phyloP scores from a whole-genome alignment of 1,140 invertebrate species.

The Hyles vespertilio region DNA sequence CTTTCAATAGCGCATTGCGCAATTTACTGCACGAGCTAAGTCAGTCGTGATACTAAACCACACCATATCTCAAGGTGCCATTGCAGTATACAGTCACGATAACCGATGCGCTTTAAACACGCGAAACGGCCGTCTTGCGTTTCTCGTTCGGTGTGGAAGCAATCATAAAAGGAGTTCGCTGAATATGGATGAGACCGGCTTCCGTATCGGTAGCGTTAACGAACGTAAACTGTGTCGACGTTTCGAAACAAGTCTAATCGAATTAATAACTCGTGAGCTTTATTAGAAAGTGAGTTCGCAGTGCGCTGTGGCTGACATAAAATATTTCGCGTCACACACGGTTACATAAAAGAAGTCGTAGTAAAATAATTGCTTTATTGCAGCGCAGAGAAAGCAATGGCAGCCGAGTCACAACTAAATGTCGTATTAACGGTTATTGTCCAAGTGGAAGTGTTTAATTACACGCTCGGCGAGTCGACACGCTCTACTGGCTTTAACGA shows the following conservation, averaged over 20 bases:
- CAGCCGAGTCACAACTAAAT: slow-evolving; percentile 38
- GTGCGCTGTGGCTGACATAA: slow-evolving; percentile 23
- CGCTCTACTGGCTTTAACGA: slow-evolving; percentile 58
- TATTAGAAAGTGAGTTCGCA: slow-evolving; percentile 31
- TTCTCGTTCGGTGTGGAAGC: slow-evolving; percentile 3
- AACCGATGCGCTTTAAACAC: slow-evolving; percentile 24
- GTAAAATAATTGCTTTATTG: slow-evolving; percentile 44
- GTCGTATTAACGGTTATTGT: slow-evolving; percentile 64
- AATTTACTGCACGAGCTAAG: slow-evolving; percentile 50
- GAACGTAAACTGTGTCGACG: slow-evolving; percentile 25
- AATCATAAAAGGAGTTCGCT: slow-evolving; percentile 9
- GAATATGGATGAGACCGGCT: slow-evolving; percentile 12
- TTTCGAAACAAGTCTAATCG: slow-evolving; percentile 24
- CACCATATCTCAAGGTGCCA: slow-evolving; percentile 44
- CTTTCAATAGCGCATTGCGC: slow-evolving; percentile 57
- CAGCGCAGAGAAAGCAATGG: slow-evolving; percentile 50
- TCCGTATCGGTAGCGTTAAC: slow-evolving; percentile 19
- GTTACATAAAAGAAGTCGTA: slow-evolving; percentile 34
- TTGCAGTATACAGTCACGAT: slow-evolving; percentile 43
- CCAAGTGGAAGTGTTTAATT: slow-evolving; percentile 68
- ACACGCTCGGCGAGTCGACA: slow-evolving; percentile 54
- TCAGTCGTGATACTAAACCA: slow-evolving; percentile 44
- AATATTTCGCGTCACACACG: slow-evolving; percentile 17
- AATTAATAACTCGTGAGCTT: slow-evolving; percentile 15
- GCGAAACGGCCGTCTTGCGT: neutral